Conservation (phyloP, 1,140 invertebrate species). For the Drusus annulatus region DNA sequence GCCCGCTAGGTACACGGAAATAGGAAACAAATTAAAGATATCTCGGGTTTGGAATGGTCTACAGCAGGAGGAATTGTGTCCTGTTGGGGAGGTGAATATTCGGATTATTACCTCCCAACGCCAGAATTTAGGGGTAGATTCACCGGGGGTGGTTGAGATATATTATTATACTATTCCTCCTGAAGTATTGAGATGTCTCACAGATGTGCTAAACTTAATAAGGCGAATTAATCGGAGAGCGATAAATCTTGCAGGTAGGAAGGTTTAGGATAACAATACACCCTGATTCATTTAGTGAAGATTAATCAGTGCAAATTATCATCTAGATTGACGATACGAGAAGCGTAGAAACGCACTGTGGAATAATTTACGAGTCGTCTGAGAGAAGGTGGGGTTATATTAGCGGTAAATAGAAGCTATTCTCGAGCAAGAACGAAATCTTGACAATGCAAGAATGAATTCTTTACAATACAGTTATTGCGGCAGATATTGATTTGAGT, state of each 20-base stretch:
- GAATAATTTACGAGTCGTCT: neutral
- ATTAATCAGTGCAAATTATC: neutral
- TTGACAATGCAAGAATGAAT: too few species aligned
- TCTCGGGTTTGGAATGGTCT: too few species aligned
- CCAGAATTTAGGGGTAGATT: neutral
- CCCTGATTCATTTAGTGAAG: neutral
- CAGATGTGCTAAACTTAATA: too few species aligned
- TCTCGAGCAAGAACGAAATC: too few species aligned
- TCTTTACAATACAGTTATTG: too few species aligned
- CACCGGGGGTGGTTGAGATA: neutral
- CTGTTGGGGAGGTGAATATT: too few species aligned
- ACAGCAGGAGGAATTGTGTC: too few species aligned
- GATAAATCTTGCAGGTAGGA: neutral
- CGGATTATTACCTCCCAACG: too few species aligned
- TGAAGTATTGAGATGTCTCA: slow-evolving; percentile 1
- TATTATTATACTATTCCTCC: slow-evolving; percentile 3
- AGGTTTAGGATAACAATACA: neutral
- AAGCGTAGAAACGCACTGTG: neutral
- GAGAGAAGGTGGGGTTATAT: neutral
- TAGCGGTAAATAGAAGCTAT: neutral
- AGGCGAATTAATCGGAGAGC: neutral
- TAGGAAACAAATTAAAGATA: too few species aligned
- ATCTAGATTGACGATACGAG: neutral
- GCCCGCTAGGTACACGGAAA: too few species aligned
- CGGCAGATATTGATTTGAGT: too few species aligned